Evolutionary conservation across 2,113 vertebrate species (phyloP).

Genomic region (Mystacornis crossleyi): DNA sequence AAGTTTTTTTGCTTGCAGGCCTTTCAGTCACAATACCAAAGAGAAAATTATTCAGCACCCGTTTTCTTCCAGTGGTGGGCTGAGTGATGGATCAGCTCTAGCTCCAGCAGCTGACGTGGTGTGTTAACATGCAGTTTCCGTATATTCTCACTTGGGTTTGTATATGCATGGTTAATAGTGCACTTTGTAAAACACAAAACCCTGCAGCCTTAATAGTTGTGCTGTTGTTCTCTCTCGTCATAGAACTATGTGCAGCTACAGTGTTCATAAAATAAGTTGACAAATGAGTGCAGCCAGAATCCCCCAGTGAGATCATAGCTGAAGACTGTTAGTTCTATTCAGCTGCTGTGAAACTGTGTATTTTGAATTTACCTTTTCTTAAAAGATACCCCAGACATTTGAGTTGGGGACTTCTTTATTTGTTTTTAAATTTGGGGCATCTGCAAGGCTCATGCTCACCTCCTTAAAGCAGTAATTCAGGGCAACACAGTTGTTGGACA

Average conservation of each 20-base stretch:
- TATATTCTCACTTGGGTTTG: not conserved
- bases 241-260: not conserved
- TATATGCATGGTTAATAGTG: not conserved
- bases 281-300: not conserved
- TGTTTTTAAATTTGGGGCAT: not conserved
- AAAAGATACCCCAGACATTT: not conserved
- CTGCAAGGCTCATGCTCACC: not conserved
- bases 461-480: not conserved
- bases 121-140: not conserved
- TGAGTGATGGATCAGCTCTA: not conserved
- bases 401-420: not conserved
- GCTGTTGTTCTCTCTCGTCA: not conserved
- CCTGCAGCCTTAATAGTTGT: not conserved
- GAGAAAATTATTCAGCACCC: not conserved
- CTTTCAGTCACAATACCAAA: not conserved
- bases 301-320: not conserved
- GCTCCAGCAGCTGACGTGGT: conserved; percentile 35
- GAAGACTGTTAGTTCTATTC: not conserved
- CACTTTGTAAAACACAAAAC: not conserved
- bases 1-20: not conserved
- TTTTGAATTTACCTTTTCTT: not conserved
- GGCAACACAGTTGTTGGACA: not conserved
- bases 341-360: not conserved
- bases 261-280: not conserved
- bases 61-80: not conserved